These are phyloP conservation scores for Drosophila virilis DNA, from an alignment of 1,140 invertebrate genomes.

Conservation along the genomic window DNA sequence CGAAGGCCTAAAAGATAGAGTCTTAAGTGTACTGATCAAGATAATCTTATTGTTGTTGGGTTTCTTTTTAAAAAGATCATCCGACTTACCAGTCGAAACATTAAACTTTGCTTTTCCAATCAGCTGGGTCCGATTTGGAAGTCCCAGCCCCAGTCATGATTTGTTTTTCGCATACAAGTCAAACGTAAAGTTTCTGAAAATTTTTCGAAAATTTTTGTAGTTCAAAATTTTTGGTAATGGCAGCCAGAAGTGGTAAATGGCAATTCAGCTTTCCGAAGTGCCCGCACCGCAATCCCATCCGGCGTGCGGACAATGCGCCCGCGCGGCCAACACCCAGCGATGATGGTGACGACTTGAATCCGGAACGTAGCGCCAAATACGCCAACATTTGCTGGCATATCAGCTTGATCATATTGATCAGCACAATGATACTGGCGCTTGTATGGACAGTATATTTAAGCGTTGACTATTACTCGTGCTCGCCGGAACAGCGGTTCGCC, in stretches of 20 bases:
- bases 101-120: slow-evolving; percentile 3
- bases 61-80: too few relatives aligned
- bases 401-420: slow-evolving; percentile 18
- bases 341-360: not conserved
- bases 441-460: slow-evolving; percentile 35
- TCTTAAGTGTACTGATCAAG: not conserved
- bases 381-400: slow-evolving; percentile 25
- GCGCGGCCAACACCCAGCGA: not conserved
- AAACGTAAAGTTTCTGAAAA: not conserved
- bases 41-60: too few relatives aligned
- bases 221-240: slow-evolving; percentile 32
- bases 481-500: slow-evolving; percentile 22
- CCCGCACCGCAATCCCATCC: not conserved
- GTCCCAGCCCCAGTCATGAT: slow-evolving; percentile 9
- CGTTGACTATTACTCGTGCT: slow-evolving; percentile 3
- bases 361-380: slow-evolving; percentile 6
- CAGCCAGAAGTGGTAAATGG: slow-evolving; percentile 13
- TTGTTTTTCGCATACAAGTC: slow-evolving; percentile 11
- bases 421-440: slow-evolving; percentile 37
- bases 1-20: not conserved
- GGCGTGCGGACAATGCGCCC: not conserved
- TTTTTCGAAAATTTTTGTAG: not conserved
- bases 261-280: slow-evolving; percentile 9
- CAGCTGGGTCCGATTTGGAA: not conserved
- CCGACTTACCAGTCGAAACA: too few relatives aligned